Evolutionary conservation across 2,888 invertebrate species (phyloP).

Genomic region (Caenorhabditis uteleia): DNA sequence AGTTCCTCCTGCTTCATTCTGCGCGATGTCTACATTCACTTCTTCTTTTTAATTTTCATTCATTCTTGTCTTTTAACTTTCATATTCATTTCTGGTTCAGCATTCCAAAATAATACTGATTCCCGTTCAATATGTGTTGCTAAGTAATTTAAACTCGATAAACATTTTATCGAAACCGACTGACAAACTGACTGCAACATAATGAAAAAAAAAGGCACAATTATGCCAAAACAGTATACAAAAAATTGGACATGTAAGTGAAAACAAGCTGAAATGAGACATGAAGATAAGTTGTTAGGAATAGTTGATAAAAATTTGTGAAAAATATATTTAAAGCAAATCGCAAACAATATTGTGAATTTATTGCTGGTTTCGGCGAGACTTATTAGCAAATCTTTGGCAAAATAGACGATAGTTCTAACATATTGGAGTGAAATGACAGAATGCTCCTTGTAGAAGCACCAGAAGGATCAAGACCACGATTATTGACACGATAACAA

Average conservation of each 20-base stretch:
- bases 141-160: not conserved
- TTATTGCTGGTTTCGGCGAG: no score
- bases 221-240: not conserved
- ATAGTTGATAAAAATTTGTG: not conserved
- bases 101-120: not conserved
- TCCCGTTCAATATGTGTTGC: not conserved
- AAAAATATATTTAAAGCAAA: not conserved
- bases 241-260: not conserved
- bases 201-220: not conserved
- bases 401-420: no score
- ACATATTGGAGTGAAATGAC: constrained; percentile 49
- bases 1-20: not conserved
- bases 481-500: constrained; percentile 30
- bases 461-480: constrained; percentile 31
- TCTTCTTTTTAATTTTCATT: not conserved
- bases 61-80: not conserved
- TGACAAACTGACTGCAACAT: no score
- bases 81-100: not conserved
- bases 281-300: not conserved
- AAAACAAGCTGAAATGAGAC: not conserved
- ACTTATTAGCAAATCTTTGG: no score
- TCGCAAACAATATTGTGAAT: not conserved
- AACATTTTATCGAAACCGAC: not conserved
- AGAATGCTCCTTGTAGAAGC: constrained; percentile 41
- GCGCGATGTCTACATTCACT: not conserved